Percentiles rank a stretch among this genome's conserved stretches.
phyloP scores from a whole-genome alignment of 2,797 vertebrate genomes.

The Lates japonicus region DNA sequence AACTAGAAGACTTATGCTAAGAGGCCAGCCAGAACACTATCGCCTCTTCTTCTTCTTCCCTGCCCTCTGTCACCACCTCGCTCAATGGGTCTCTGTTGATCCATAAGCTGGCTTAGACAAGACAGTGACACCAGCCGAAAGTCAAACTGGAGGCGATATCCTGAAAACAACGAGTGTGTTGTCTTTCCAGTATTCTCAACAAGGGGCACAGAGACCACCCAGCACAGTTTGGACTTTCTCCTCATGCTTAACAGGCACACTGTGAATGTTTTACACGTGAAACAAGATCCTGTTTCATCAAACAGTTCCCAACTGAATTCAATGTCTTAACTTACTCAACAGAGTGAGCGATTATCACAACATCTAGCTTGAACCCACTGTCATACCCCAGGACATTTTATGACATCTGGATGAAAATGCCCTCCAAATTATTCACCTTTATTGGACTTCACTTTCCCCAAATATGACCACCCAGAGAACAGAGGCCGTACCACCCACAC shows the following conservation, averaged over 20 bases:
- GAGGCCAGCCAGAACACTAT: constrained; percentile 83
- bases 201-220: constrained; percentile 16
- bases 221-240: constrained; percentile 34
- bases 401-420: constrained; percentile 74
- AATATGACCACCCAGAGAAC: constrained; percentile 84
- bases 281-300: constrained; percentile 44
- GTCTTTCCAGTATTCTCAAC: constrained; percentile 20
- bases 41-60: constrained; percentile 63
- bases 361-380: constrained; percentile 36
- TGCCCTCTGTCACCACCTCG: constrained; percentile 63
- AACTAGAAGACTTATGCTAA: constrained; percentile 81
- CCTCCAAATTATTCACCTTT: constrained; percentile 75
- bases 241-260: constrained; percentile 18
- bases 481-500: constrained; percentile 75
- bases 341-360: constrained; percentile 46
- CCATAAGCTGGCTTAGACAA: constrained; percentile 36
- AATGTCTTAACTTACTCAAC: constrained; percentile 28
- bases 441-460: constrained; percentile 77
- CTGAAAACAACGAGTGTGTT: constrained; percentile 26
- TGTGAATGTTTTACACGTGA: constrained; percentile 35
- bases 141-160: background rate
- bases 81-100: constrained; percentile 57
- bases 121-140: constrained; percentile 56
- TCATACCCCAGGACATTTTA: constrained; percentile 59
- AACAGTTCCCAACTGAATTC: constrained; percentile 44